Percentiles rank a stretch among this genome's conserved stretches.
phyloP scores from a whole-genome alignment of 1,140 invertebrate species.

The Harpegnathos saltator region DNA sequence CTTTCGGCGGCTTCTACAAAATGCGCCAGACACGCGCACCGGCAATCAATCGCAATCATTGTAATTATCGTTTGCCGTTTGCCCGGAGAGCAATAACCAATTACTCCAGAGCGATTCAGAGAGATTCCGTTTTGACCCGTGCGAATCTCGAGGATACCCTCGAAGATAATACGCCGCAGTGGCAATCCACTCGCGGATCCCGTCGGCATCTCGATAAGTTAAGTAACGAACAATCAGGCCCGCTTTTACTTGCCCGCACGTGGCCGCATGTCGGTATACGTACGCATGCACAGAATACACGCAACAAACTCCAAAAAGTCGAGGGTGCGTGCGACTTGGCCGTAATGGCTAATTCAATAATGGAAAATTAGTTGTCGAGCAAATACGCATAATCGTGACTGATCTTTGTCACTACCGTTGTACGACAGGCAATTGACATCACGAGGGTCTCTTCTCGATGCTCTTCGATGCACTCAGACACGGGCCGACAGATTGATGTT shows the following conservation, averaged over 20 bases:
- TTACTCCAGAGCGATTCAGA: not conserved
- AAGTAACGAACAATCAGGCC: constrained; percentile 62
- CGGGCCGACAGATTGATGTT: too few species aligned
- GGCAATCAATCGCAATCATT: constrained; percentile 31
- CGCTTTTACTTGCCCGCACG: constrained; percentile 58
- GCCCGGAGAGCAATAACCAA: constrained; percentile 14
- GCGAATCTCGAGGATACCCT: constrained; percentile 28
- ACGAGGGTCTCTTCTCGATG: not conserved
- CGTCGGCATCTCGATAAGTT: constrained; percentile 24
- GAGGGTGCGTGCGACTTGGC: not conserved
- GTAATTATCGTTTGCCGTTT: constrained; percentile 27
- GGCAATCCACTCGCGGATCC: not conserved
- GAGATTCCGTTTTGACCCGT: not conserved
- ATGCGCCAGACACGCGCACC: constrained; percentile 17
- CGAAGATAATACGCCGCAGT: not conserved
- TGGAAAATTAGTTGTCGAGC: constrained; percentile 18
- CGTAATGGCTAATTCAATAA: constrained; percentile 24
- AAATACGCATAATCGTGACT: constrained; percentile 31
- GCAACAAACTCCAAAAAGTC: not conserved
- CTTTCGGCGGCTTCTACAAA: not conserved
- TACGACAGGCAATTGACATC: not conserved
- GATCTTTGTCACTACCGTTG: constrained; percentile 22
- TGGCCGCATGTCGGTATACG: constrained; percentile 50
- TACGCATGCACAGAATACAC: constrained; percentile 46
- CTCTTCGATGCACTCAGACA: too few species aligned